These are phyloP conservation scores for Drosophila incognita DNA, from an alignment of 2,888 invertebrate species.

Conservation along the genomic window DNA sequence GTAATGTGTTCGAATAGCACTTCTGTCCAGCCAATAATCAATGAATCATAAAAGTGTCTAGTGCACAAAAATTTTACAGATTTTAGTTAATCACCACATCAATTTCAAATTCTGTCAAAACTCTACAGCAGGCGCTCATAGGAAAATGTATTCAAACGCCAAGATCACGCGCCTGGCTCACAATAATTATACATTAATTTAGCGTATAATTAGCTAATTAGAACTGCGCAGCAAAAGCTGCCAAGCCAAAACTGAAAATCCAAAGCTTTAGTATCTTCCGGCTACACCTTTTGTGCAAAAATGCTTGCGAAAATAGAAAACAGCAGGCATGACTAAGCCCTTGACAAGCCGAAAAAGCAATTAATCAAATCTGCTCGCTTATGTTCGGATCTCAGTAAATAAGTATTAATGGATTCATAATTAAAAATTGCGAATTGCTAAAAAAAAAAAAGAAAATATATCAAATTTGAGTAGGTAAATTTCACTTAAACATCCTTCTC, in stretches of 20 bases:
- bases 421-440: slow-evolving; percentile 67
- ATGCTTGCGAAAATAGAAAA: slow-evolving; percentile 78
- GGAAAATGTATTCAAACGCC: slow-evolving; percentile 52
- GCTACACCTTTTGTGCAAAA: slow-evolving; percentile 81
- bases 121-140: neutral
- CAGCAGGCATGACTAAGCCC: slow-evolving; percentile 62
- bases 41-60: neutral
- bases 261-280: slow-evolving; percentile 71
- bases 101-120: neutral
- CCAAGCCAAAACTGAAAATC: slow-evolving; percentile 52
- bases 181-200: slow-evolving; percentile 81
- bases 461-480: slow-evolving; percentile 21
- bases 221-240: slow-evolving; percentile 71
- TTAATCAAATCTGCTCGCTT: slow-evolving; percentile 67
- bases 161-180: slow-evolving; percentile 64
- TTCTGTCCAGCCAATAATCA: neutral
- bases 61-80: neutral
- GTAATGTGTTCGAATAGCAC: neutral
- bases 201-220: slow-evolving; percentile 82
- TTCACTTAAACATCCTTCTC: neutral
- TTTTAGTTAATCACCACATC: neutral
- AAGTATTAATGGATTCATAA: slow-evolving; percentile 82
- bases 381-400: slow-evolving; percentile 66
- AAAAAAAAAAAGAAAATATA: slow-evolving; percentile 8
- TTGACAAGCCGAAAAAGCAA: slow-evolving; percentile 69